Evolutionary conservation across 1,140 invertebrate species (phyloP).

Genomic region (Eubasilissa regina): DNA sequence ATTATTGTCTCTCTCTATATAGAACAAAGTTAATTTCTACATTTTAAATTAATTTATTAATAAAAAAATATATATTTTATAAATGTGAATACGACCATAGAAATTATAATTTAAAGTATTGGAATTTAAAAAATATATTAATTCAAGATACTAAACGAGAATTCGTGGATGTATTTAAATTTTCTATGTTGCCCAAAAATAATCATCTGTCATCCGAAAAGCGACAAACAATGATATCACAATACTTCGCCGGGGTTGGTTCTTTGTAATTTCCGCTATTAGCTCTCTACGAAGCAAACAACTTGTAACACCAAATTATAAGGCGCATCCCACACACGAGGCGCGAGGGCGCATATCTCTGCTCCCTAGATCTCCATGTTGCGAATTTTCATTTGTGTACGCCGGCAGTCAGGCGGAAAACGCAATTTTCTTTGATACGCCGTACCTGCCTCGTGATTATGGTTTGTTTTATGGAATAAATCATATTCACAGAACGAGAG

Average conservation of each 20-base stretch:
- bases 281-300: constrained; percentile 37
- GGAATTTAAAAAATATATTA: no score
- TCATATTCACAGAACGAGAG: constrained; percentile 45
- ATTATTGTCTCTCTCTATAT: no score
- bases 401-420: constrained; percentile 55
- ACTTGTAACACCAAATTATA: constrained; percentile 22
- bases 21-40: no score
- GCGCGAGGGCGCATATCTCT: neutral
- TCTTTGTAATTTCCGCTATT: constrained; percentile 59
- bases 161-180: no score
- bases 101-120: no score
- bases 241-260: constrained; percentile 3
- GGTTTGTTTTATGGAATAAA: constrained; percentile 58
- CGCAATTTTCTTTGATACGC: constrained; percentile 60
- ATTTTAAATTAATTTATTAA: no score
- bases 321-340: constrained; percentile 1
- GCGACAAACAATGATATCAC: neutral
- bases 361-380: constrained; percentile 17
- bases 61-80: no score
- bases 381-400: constrained; percentile 58
- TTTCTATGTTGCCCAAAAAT: no score
- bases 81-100: no score
- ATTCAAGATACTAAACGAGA: no score
- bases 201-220: neutral
- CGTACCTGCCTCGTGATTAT: constrained; percentile 59